A percentile compares a stretch with the other conserved stretches of the same genome.
Conservation (phyloP, 2,888 invertebrate genomes). For the Laspeyria flexula region DNA sequence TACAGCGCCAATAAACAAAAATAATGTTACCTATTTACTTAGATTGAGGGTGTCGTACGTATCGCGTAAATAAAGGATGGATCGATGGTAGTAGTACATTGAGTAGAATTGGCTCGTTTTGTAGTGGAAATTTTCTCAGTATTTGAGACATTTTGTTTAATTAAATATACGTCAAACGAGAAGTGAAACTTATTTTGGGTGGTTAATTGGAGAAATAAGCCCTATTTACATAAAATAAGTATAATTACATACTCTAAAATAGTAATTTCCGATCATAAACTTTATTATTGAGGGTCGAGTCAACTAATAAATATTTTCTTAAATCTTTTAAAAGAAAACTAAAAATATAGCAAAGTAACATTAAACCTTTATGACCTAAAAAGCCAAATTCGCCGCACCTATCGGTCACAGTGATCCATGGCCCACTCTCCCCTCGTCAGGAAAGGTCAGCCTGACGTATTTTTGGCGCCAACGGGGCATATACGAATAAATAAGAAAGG, state of each 20-base stretch:
- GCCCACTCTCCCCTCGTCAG: slow-evolving; percentile 52
- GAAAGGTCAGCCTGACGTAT: slow-evolving; percentile 70
- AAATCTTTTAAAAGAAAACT: background rate
- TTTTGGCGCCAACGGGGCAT: slow-evolving; percentile 72
- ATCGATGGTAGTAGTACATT: background rate
- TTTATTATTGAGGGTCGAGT: too few relatives aligned
- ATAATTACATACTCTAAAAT: too few relatives aligned
- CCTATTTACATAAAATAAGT: too few relatives aligned
- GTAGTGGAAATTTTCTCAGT: too few relatives aligned
- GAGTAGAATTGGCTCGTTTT: too few relatives aligned
- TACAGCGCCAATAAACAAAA: slow-evolving; percentile 45
- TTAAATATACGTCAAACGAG: too few relatives aligned
- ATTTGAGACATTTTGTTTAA: too few relatives aligned
- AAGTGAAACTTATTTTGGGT: too few relatives aligned
- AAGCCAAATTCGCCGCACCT: slow-evolving; percentile 51
- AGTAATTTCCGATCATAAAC: too few relatives aligned
- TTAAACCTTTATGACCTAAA: slow-evolving; percentile 37
- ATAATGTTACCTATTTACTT: slow-evolving; percentile 45
- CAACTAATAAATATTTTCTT: too few relatives aligned
- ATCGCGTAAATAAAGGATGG: slow-evolving; percentile 24
- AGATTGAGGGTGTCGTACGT: slow-evolving; percentile 26
- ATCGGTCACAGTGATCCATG: slow-evolving; percentile 73
- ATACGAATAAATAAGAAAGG: slow-evolving; percentile 77
- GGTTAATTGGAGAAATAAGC: too few relatives aligned
- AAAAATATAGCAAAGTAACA: background rate